Evolutionary conservation across 2,888 invertebrate species (phyloP).

Genomic region (Mayetiola destructor): DNA sequence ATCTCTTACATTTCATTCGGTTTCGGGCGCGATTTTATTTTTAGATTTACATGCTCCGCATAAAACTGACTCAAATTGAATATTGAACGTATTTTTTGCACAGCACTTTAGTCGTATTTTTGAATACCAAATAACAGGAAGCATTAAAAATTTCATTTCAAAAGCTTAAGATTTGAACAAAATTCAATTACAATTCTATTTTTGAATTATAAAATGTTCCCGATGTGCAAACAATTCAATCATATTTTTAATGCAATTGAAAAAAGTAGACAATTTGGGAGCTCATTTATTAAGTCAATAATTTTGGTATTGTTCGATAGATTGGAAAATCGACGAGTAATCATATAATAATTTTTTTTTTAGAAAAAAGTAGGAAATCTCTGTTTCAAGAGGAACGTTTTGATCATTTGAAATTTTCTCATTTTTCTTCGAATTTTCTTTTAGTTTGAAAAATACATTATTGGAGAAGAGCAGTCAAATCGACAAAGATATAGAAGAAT

Average conservation of each 20-base stretch:
- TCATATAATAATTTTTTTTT: too few relatives aligned
- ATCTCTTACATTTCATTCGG: too few relatives aligned
- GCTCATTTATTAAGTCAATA: not conserved
- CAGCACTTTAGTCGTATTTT: not conserved
- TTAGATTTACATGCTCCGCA: not conserved
- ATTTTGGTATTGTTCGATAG: too few relatives aligned
- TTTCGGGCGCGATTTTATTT: not conserved
- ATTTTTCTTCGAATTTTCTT: conserved; percentile 33
- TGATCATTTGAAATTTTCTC: too few relatives aligned
- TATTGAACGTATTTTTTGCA: not conserved
- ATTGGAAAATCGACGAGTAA: too few relatives aligned
- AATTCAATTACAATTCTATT: not conserved
- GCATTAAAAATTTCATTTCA: not conserved
- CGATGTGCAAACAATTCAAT: not conserved
- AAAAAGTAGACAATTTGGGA: not conserved
- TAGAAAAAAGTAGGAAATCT: not conserved
- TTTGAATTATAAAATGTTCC: not conserved
- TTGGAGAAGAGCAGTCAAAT: conserved; percentile 61
- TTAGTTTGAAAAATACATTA: conserved; percentile 67
- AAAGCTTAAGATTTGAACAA: not conserved
- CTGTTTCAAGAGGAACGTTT: not conserved
- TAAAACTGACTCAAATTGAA: not conserved
- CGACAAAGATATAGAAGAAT: conserved; percentile 58
- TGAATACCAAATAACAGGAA: not conserved
- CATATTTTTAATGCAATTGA: not conserved